Evolutionary conservation across 2,888 invertebrate genomes (phyloP).

Genomic region (Odontocolon sp.): DNA sequence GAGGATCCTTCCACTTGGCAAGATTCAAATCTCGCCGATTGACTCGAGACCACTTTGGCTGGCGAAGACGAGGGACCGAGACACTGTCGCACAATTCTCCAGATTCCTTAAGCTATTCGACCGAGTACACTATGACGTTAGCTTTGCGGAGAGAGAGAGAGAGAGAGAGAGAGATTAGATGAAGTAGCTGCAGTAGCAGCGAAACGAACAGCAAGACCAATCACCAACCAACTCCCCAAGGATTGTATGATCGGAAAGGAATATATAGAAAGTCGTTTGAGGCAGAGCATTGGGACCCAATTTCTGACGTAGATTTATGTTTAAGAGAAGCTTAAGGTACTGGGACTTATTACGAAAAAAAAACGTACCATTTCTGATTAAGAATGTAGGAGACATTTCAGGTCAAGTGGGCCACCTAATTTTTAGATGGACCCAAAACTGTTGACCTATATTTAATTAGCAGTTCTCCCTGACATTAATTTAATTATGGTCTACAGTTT

Average conservation of each 20-base stretch:
- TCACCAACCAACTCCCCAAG: not conserved
- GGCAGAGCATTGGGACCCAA: not conserved
- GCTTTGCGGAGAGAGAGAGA: not conserved
- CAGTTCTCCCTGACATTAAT: too few species aligned
- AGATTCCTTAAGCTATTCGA: conserved; percentile 16
- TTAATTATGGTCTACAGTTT: too few species aligned
- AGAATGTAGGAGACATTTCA: too few species aligned
- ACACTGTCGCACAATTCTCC: conserved; percentile 52
- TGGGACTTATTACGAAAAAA: too few species aligned
- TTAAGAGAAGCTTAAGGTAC: too few species aligned
- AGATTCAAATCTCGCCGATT: conserved; percentile 69
- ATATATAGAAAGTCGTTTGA: not conserved
- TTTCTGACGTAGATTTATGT: too few species aligned
- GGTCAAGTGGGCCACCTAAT: too few species aligned
- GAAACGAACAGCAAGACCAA: not conserved
- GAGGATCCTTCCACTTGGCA: conserved; percentile 46
- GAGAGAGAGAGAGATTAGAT: not conserved
- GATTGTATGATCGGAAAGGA: not conserved
- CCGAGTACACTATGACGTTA: not conserved
- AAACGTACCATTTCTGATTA: too few species aligned
- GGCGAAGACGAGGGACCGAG: conserved; percentile 51
- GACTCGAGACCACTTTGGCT: conserved; percentile 66
- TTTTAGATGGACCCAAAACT: too few species aligned
- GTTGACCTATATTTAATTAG: too few species aligned
- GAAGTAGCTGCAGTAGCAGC: not conserved